These are phyloP conservation scores for Taenioides sp. DNA, from an alignment of 2,797 vertebrate species.

Conservation along the genomic window DNA sequence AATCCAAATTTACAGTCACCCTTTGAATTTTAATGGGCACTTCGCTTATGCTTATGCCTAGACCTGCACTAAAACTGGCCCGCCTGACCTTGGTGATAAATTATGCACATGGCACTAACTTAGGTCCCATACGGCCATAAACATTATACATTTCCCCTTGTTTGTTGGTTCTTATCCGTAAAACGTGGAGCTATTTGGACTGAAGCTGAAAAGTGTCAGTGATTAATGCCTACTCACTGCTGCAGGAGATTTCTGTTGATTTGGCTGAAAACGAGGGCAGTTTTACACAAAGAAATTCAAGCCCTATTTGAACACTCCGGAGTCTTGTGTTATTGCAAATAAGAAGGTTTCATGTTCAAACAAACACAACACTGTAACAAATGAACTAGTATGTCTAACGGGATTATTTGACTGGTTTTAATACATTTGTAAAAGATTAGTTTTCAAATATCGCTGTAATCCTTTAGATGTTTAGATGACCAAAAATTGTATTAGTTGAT, in stretches of 20 bases:
- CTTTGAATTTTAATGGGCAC: constrained; percentile 6
- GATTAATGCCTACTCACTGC: constrained; percentile 12
- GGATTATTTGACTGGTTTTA: neutral
- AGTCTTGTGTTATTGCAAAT: neutral
- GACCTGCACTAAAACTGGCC: constrained; percentile 3
- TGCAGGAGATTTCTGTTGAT: constrained; percentile 14
- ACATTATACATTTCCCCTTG: neutral
- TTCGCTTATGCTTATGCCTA: neutral
- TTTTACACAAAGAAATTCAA: neutral
- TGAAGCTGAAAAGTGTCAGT: constrained; percentile 7
- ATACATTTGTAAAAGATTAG: neutral
- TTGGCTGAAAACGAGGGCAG: constrained; percentile 7
- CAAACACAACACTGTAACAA: neutral
- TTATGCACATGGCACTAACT: constrained; percentile 9
- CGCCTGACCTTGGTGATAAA: constrained; percentile 2
- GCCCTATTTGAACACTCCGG: neutral
- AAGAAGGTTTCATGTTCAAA: neutral
- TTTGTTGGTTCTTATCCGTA: constrained; percentile 7
- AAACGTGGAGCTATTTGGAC: neutral
- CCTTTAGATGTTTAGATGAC: no score
- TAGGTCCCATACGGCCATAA: neutral
- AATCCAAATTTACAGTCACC: constrained; percentile 5
- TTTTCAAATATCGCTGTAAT: neutral
- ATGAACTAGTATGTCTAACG: neutral
- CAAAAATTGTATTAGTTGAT: no score